Evolutionary conservation across 2,113 vertebrate genomes (phyloP).

Genomic region (Apus apus): DNA sequence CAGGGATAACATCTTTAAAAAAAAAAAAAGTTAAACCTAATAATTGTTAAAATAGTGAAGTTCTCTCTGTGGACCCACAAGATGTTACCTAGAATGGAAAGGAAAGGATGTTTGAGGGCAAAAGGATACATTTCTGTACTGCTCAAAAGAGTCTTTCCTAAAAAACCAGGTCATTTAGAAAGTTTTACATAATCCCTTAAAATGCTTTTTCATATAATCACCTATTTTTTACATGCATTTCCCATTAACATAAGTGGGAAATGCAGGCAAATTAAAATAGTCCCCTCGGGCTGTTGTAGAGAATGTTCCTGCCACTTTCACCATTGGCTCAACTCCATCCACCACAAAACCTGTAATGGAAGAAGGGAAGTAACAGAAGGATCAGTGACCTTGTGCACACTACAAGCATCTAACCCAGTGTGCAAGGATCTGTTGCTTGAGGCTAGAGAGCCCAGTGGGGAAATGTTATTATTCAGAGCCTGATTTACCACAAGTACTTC

Average conservation of each 20-base stretch:
- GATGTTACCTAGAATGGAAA: not conserved
- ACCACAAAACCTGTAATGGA: not conserved
- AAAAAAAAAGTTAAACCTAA: not conserved
- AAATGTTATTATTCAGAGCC: not conserved
- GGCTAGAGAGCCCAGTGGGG: not conserved
- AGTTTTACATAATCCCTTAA: not conserved
- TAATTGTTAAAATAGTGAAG: not conserved
- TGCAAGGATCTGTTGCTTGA: not conserved
- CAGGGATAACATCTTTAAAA: not conserved
- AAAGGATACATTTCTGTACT: not conserved
- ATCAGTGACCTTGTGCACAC: not conserved
- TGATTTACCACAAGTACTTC: not conserved
- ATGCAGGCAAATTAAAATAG: not conserved
- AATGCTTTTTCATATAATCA: not conserved
- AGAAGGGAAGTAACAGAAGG: not conserved
- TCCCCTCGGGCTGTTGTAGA: not conserved
- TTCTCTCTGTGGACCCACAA: not conserved
- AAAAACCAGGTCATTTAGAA: not conserved
- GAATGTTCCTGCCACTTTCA: not conserved
- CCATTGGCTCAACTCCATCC: not conserved
- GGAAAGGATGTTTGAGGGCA: not conserved
- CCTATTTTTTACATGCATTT: not conserved
- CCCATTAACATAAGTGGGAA: not conserved
- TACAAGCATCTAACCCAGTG: not conserved
- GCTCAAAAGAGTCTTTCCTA: not conserved